Conservation (phyloP, 1,140 invertebrate genomes). For the Archivesica marissinica region DNA sequence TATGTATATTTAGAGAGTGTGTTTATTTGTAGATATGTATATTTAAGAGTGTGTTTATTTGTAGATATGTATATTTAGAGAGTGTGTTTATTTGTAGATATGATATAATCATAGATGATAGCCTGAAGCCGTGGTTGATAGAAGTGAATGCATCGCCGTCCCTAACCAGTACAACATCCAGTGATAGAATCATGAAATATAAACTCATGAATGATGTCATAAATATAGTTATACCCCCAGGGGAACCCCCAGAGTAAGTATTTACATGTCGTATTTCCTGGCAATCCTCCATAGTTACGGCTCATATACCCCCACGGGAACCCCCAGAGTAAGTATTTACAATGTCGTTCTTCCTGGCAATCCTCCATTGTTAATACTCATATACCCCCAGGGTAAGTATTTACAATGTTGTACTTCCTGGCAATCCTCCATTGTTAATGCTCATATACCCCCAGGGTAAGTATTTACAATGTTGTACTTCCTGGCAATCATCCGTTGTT, state of each 20-base stretch:
- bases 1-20: not conserved
- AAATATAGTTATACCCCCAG: constrained; percentile 94
- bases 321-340: no score
- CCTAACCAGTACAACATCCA: constrained; percentile 96
- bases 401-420: no score
- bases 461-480: no score
- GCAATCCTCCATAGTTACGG: no score
- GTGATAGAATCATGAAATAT: constrained; percentile 97
- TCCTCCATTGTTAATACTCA: no score
- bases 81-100: constrained; percentile 82
- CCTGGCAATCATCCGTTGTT: no score
- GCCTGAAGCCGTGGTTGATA: constrained; percentile 84
- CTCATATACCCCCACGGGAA: no score
- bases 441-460: no score
- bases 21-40: not conserved
- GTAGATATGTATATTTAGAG: constrained; percentile 17
- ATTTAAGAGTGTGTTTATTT: not conserved
- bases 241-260: constrained; percentile 91
- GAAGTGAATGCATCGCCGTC: constrained; percentile 97
- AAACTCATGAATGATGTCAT: constrained; percentile 98
- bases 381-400: no score
- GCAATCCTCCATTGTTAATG: no score
- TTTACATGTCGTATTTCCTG: no score
- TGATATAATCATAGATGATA: constrained; percentile 85
- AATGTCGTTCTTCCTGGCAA: no score